These are phyloP conservation scores for Neomonachus schauinslandi DNA, from an alignment of 2,113 vertebrate genomes.

Conservation along the genomic window DNA sequence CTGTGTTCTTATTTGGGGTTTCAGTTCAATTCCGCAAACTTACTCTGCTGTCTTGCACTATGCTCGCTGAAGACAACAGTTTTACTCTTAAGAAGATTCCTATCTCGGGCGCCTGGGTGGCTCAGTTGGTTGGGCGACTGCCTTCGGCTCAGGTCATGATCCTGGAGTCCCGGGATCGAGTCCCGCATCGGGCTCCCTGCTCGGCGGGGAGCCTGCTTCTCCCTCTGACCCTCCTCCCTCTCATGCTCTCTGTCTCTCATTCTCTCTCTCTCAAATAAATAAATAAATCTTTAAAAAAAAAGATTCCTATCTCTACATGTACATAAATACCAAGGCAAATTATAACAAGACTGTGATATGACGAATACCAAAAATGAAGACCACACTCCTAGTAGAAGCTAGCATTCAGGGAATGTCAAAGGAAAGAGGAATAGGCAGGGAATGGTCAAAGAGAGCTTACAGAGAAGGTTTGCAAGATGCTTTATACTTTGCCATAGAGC, in stretches of 20 bases:
- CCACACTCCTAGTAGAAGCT: not conserved
- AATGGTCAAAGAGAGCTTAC: not conserved
- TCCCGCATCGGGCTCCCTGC: no score
- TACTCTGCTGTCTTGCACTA: not conserved
- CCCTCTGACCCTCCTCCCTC: no score
- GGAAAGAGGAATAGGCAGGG: not conserved
- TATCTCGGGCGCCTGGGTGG: not conserved
- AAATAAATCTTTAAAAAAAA: not conserved
- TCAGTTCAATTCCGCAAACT: constrained; percentile 19
- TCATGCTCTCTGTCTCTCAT: no score
- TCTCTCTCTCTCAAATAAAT: no score
- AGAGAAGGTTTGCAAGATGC: not conserved
- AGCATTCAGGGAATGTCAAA: not conserved
- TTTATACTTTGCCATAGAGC: not conserved
- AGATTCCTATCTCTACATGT: not conserved
- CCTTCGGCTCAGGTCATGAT: no score
- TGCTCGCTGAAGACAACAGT: not conserved
- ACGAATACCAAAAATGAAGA: constrained; percentile 28
- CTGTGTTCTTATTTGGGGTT: not conserved
- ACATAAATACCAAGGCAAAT: not conserved
- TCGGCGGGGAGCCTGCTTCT: no score
- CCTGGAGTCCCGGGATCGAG: no score
- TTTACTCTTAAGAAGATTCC: constrained; percentile 7
- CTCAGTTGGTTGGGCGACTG: no score
- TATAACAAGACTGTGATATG: not conserved